Percentiles rank a stretch among this genome's conserved stretches.
These are phyloP conservation scores for Agrotis clavis DNA, from an alignment of 2,888 invertebrate genomes.

Conservation along the genomic window DNA sequence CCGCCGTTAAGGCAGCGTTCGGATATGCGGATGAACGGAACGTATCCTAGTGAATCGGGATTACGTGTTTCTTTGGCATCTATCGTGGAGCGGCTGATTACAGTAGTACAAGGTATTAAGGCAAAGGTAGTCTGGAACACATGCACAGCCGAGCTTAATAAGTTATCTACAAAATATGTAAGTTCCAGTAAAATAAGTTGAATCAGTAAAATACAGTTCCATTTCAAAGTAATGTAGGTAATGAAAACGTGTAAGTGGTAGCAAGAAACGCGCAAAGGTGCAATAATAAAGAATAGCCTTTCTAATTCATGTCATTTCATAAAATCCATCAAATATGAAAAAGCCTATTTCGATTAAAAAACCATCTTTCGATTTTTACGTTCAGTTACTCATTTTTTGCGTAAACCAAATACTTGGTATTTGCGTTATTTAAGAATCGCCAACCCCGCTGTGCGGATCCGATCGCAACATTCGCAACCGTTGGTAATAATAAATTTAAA, in stretches of 20 bases:
- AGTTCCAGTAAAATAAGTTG: not conserved
- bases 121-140: not conserved
- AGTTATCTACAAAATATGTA: not conserved
- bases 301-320: too few species aligned
- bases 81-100: constrained; percentile 9
- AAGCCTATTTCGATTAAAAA: constrained; percentile 8
- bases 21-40: constrained; percentile 54
- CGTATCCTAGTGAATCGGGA: constrained; percentile 46
- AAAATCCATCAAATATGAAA: not conserved
- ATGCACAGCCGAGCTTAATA: not conserved
- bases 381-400: constrained; percentile 18
- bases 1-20: constrained; percentile 66
- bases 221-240: not conserved
- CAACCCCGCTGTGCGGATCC: constrained; percentile 36
- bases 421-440: constrained; percentile 9
- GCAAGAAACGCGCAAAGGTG: not conserved
- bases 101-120: not conserved
- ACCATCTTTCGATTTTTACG: not conserved
- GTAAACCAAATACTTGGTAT: not conserved
- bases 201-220: not conserved
- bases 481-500: constrained; percentile 25
- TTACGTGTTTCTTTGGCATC: constrained; percentile 27
- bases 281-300: not conserved
- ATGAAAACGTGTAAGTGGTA: not conserved
- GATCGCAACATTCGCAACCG: constrained; percentile 2